Base-by-base conservation (phyloP, 30 jellyfish, hydroid and myxozoan species). In the Euphysa ruthae region DNA sequence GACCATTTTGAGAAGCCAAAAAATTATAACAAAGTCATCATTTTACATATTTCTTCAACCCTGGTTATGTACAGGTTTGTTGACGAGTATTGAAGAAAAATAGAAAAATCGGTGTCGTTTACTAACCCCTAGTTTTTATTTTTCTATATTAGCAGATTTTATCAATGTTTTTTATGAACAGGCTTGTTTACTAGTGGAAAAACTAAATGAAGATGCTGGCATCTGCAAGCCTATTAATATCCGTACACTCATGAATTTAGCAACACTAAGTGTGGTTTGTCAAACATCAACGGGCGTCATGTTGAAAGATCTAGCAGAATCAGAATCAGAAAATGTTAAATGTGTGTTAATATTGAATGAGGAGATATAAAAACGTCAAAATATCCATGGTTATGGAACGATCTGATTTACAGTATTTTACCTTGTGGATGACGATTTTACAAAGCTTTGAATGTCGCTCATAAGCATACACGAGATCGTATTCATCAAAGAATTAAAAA, bases 281-380 rank as follows among this genome's bases (percentile, higher is more conserved):
- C 73, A 87, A 44, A 78, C 97, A 13, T 83, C 97, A 61, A 87
- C 79, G 97, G 97, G 97, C 18, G 94, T 78, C 1, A 79, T 51
- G 50, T 33, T 82, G 27, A 82, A 82, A 26, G 83, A 94, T 3
- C 97, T 78, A 50, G 35, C 31, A 15, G 78, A 72, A 21, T 19
- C 85, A 49, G 74, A 74, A 15, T 55, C 79, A 21, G 90, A 79
- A 57, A 78, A 87, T 54, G 86, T 78, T 20, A 61, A 70, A 15
- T 92, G 94, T 43, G 87, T 87, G 50, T n/a, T 28, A 14, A 10
- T 58, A n/a, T 20, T 44, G 49, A 68, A 68, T 32, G 28, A 31
- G 19, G 30, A 28, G 19, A 20, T 68, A 7, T 69, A 68, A 50
- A 15, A 5, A 29, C 74, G 74, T n/a, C 80, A 68, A 50, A 43